Base-by-base conservation (phyloP, 2,113 vertebrate species). In the Strix aluco region DNA sequence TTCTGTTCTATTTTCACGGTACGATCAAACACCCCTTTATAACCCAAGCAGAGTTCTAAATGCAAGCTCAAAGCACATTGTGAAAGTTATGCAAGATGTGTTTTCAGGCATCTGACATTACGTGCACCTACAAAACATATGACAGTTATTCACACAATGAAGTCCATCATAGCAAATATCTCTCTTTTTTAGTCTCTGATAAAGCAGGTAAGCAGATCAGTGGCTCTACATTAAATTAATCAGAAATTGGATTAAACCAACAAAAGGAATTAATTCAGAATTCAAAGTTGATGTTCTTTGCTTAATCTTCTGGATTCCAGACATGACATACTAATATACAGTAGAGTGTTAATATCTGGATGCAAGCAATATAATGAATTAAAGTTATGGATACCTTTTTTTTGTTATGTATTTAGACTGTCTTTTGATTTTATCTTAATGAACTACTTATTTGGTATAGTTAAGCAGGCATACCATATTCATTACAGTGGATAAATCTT, bases 361-460 rank as follows among this genome's bases (percentile, higher is more conserved):
- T 32, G 74, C 72, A 51, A 13, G 74, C 72, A 55, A 13, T 6
- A 30, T 15, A 75, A 63, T 10, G 13, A 85, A 78, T 25, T 83
- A 6, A 59, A 69, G 38, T 32, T 44, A 29, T 0, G 12, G 34
- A 2, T 62, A 6, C 44, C 12, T 52, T 46, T 65, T 65, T 40
- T 34, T 54, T 23, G 21, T 27, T 47, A 8, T 0, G 4, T 6
- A 38, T 52, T 71, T 29, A 59, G 51, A n/a, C 0, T 2, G 22
- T 34, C 34, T 66, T 58, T 19, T 23, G 61, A 32, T 78, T 81
- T 66, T 57, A 51, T 16, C 44, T 73, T 8, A 20, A 18, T 1
- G 22, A 73, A 29, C 49, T 27, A 13, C 27, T 65, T 14, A 19
- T 44, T 26, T 13, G 34, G 30, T 20, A 11, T 3, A 27, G 73